A percentile compares a stretch with the other conserved stretches of the same genome.
phyloP scores from a whole-genome alignment of 2,888 invertebrate genomes.

The Macrophya alboannulata region DNA sequence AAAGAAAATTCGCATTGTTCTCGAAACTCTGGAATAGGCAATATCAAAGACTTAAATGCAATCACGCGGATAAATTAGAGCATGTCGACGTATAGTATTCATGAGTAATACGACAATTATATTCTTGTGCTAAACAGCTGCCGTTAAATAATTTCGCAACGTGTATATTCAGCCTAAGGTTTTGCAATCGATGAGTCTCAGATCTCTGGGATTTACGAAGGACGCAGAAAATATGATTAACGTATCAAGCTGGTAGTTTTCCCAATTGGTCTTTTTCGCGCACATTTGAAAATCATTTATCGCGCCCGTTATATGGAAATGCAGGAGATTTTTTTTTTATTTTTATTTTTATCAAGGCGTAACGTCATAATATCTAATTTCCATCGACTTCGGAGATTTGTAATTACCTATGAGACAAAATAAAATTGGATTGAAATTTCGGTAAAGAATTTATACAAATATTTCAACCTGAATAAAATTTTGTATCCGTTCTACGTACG shows the following conservation, averaged over 20 bases:
- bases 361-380: no score
- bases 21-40: background rate
- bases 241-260: background rate
- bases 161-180: background rate
- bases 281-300: background rate
- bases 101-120: background rate
- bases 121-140: background rate
- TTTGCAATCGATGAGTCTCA: background rate
- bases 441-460: no score
- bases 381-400: no score
- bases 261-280: background rate
- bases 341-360: no score
- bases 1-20: background rate
- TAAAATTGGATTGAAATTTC: no score
- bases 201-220: background rate
- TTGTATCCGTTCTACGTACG: no score
- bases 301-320: background rate
- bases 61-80: background rate
- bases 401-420: no score
- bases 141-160: background rate
- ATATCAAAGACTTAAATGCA: no score
- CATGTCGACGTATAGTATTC: background rate
- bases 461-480: no score
- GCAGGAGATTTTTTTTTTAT: background rate
- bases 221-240: background rate